A percentile compares a stretch with the other conserved stretches of the same genome.
These are phyloP conservation scores for Lophius americanus DNA, from an alignment of 2,797 vertebrate genomes.

Conservation along the genomic window DNA sequence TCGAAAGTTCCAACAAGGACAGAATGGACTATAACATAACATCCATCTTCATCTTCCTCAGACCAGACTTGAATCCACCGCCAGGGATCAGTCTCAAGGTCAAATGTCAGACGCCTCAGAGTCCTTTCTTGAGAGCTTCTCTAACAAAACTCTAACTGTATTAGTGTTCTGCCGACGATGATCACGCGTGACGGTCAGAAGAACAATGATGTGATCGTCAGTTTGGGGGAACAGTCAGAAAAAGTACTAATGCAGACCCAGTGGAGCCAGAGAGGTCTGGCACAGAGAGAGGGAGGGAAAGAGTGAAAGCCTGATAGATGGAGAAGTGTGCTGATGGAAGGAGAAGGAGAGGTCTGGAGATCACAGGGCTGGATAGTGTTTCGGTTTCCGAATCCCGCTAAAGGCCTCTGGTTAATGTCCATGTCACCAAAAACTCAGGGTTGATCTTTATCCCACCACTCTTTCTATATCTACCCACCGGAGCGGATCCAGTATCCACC, in stretches of 20 bases:
- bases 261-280: constrained; percentile 46
- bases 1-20: constrained; percentile 25
- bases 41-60: constrained; percentile 56
- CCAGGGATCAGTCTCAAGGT: constrained; percentile 30
- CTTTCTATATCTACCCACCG: constrained; percentile 54
- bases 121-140: constrained; percentile 13
- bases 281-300: constrained; percentile 31
- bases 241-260: constrained; percentile 40
- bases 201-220: constrained; percentile 21
- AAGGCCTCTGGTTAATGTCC: constrained; percentile 72
- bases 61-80: constrained; percentile 8
- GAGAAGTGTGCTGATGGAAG: constrained; percentile 64
- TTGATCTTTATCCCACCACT: constrained; percentile 48
- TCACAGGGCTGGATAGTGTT: constrained; percentile 72
- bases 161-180: constrained; percentile 24
- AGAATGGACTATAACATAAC: constrained; percentile 48
- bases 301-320: constrained; percentile 59
- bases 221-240: constrained; percentile 2
- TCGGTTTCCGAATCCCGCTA: constrained; percentile 49
- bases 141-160: constrained; percentile 6
- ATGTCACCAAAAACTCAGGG: constrained; percentile 45
- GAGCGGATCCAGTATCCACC: constrained; percentile 63
- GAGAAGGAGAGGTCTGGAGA: constrained; percentile 68
- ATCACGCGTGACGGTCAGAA: constrained; percentile 2
- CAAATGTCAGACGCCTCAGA: constrained; percentile 23